These are phyloP conservation scores for Misgurnus mizolepis DNA, from an alignment of 2,113 vertebrate genomes.

Conservation along the genomic window DNA sequence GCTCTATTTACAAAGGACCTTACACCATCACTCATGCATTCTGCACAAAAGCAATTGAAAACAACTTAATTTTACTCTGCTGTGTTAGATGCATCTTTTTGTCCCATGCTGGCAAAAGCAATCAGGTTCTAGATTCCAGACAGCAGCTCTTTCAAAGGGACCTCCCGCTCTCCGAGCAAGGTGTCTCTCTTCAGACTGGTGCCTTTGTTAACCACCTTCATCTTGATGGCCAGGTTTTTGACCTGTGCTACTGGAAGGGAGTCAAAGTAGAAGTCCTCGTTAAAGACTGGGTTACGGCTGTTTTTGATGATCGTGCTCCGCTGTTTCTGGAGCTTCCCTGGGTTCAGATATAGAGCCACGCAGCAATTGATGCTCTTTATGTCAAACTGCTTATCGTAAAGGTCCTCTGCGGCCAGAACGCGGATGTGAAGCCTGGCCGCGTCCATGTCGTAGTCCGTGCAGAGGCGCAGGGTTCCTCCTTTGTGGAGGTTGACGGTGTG, in stretches of 20 bases:
- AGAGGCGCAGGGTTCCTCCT: slow-evolving; percentile 82
- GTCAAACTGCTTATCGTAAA: slow-evolving; percentile 86
- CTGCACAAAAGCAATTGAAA: too few species aligned
- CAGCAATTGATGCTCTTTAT: slow-evolving; percentile 94
- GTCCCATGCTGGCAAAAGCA: neutral
- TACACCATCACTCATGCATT: slow-evolving; percentile 11
- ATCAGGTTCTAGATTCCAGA: slow-evolving; percentile 67
- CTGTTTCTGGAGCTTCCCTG: slow-evolving; percentile 95
- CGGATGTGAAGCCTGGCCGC: slow-evolving; percentile 86
- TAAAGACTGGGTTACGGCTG: slow-evolving; percentile 94
- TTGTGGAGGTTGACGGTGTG: slow-evolving; percentile 83
- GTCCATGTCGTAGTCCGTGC: slow-evolving; percentile 83
- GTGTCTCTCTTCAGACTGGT: slow-evolving; percentile 93
- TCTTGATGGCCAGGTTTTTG: slow-evolving; percentile 88
- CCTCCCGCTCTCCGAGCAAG: slow-evolving; percentile 90
- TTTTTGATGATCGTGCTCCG: slow-evolving; percentile 96
- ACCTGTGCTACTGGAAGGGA: slow-evolving; percentile 80
- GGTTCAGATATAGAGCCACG: slow-evolving; percentile 90
- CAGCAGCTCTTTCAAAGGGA: slow-evolving; percentile 82
- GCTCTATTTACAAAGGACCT: slow-evolving; percentile 13
- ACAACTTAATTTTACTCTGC: too few species aligned
- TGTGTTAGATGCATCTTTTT: neutral
- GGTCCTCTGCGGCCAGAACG: slow-evolving; percentile 83
- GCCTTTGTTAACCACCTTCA: slow-evolving; percentile 98
- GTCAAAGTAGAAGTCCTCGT: slow-evolving; percentile 98